Conservation (phyloP, 2,888 invertebrate genomes). For the Tolmerus cingulatus region DNA sequence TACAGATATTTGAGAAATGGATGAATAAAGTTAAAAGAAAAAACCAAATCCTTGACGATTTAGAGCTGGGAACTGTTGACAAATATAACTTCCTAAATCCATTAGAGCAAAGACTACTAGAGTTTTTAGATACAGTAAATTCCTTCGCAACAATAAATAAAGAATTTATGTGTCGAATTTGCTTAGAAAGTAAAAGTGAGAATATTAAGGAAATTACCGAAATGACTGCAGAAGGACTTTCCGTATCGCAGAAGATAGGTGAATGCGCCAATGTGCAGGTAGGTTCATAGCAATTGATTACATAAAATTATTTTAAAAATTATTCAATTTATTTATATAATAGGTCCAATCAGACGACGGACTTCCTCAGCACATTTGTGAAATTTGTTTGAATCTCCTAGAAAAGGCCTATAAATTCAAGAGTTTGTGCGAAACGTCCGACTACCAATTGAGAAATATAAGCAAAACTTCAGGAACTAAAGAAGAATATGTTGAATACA, state of each 20-base stretch:
- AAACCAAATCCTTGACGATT: conserved; percentile 45
- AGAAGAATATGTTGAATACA: conserved; percentile 43
- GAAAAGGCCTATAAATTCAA: conserved; percentile 49
- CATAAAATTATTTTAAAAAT: no score
- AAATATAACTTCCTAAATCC: conserved; percentile 36
- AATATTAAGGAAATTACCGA: conserved; percentile 42
- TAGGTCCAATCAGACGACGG: conserved; percentile 42
- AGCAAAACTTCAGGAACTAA: not conserved
- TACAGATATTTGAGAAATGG: conserved; percentile 46
- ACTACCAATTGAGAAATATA: conserved; percentile 40
- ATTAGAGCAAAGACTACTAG: conserved; percentile 37
- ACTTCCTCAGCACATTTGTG: conserved; percentile 47
- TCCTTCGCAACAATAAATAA: not conserved
- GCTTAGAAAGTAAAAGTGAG: conserved; percentile 39
- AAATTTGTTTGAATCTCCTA: conserved; percentile 45
- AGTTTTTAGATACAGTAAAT: conserved; percentile 37
- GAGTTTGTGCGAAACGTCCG: conserved; percentile 45
- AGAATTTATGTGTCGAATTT: conserved; percentile 46
- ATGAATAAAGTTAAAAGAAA: conserved; percentile 45
- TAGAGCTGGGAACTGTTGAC: conserved; percentile 37
- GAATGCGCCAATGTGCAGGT: conserved; percentile 45
- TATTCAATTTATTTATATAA: not conserved
- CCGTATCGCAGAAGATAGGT: conserved; percentile 45
- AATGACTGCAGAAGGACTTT: conserved; percentile 19
- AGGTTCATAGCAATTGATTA: not conserved